Evolutionary conservation across 2,888 invertebrate genomes (phyloP), one percentile per base, ranked within the genome.

Genomic region (Phania funesta): DNA sequence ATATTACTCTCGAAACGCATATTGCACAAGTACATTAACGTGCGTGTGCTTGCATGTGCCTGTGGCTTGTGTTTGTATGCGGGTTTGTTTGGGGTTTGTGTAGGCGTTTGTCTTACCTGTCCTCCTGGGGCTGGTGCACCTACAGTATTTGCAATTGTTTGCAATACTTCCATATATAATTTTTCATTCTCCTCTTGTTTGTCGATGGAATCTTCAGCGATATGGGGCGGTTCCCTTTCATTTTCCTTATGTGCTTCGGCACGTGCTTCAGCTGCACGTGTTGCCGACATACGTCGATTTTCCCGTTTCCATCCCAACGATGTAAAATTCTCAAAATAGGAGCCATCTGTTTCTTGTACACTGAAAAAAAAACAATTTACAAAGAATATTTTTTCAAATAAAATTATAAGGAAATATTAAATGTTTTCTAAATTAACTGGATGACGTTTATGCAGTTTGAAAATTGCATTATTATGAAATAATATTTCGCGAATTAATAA

Each of bases 281-380:
- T 92, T 1, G 95, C 95, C 84, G 95, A 94, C 86, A 97, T 93
- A 38, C 97, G 93, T 84, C 97, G 93, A 92, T 97, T 97, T 91
- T 97, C 96, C 87, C 97, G 96, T 88, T 97, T 95, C 97, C 97
- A 98, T 58, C 97, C 95, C 85, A 98, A 91, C 26, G 97, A 96
- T 18, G 97, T 97, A 92, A 97, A 97, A 90, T 95, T 97, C 92
- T 98, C 98, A 92, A 98, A 98, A 92, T 98, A 98, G 74, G 96
- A 96, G 8, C 96, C 96, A 90, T 98, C 98, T 35, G 97, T 96
- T 87, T 98, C 97, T 93, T 98, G 97, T 16, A 98, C 97, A 86
- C 98, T 98, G 92, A 11, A 85, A 70, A 44, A 11, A 46, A 54
- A n/a, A n/a, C n/a, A n/a, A 35, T 41, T 13, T 16, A 64, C 0